Conservation (phyloP, 2,113 vertebrate genomes). For the Nothoprocta pentlandii region DNA sequence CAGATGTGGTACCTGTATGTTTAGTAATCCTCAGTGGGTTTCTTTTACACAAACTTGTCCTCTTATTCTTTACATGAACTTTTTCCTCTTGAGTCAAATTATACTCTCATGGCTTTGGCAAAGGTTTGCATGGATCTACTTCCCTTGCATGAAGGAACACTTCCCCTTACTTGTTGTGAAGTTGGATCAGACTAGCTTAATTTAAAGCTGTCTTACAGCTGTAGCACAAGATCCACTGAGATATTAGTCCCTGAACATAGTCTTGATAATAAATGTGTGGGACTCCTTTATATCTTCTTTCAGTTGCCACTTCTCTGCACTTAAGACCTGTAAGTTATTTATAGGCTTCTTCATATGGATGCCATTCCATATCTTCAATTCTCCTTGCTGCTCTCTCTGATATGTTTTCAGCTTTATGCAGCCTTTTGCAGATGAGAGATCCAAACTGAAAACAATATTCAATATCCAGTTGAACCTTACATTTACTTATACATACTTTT, state of each 20-base stretch:
- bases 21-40: too few relatives aligned
- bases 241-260: too few relatives aligned
- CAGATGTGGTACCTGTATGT: neutral
- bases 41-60: too few relatives aligned
- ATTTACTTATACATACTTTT: neutral
- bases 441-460: neutral
- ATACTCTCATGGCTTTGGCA: fast-evolving
- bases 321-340: neutral
- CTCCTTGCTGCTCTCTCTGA: neutral
- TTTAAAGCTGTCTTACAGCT: neutral
- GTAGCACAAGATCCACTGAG: neutral
- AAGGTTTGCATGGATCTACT: neutral
- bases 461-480: neutral
- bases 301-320: neutral
- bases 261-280: neutral
- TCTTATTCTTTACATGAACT: neutral
- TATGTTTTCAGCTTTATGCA: neutral
- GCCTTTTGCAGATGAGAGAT: neutral
- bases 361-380: neutral
- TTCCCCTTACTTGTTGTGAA: neutral
- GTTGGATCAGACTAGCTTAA: neutral
- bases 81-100: neutral
- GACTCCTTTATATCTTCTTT: neutral
- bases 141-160: neutral
- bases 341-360: neutral